These are phyloP conservation scores for Austrofundulus limnaeus DNA, from an alignment of 2,113 vertebrate species.

Conservation along the genomic window DNA sequence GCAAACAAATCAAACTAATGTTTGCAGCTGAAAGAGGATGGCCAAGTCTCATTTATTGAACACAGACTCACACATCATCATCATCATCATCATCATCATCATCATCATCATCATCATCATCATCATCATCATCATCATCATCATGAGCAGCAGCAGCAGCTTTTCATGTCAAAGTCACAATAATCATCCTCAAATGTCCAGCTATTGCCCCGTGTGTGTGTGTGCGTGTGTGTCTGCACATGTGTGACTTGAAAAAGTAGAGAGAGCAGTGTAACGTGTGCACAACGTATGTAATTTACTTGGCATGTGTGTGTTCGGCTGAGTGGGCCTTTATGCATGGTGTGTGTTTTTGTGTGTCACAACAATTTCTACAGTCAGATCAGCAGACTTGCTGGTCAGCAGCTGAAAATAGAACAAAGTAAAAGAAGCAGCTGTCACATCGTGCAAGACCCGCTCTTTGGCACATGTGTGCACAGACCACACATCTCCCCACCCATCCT, in stretches of 20 bases:
- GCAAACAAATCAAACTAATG: constrained; percentile 13
- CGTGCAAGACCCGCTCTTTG: not conserved
- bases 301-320: constrained; percentile 14
- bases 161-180: constrained; percentile 6
- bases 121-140: too few relatives aligned
- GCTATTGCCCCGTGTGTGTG: not conserved
- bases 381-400: constrained; percentile 25
- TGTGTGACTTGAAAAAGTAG: constrained; percentile 10
- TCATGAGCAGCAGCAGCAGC: too few relatives aligned
- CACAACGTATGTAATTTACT: constrained; percentile 35
- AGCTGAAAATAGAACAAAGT: constrained; percentile 39
- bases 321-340: not conserved
- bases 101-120: too few relatives aligned
- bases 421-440: constrained; percentile 32
- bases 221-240: not conserved
- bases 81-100: too few relatives aligned
- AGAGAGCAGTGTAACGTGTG: constrained; percentile 13
- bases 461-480: not conserved
- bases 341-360: constrained; percentile 22
- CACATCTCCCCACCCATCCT: too few relatives aligned
- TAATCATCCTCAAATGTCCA: constrained; percentile 20
- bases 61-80: constrained; percentile 9
- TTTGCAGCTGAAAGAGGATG: constrained; percentile 15
- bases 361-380: constrained; percentile 15
- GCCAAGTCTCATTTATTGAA: constrained; percentile 4